Conservation (phyloP, 2,888 invertebrate species). For the Theodoxus fluviatilis region DNA sequence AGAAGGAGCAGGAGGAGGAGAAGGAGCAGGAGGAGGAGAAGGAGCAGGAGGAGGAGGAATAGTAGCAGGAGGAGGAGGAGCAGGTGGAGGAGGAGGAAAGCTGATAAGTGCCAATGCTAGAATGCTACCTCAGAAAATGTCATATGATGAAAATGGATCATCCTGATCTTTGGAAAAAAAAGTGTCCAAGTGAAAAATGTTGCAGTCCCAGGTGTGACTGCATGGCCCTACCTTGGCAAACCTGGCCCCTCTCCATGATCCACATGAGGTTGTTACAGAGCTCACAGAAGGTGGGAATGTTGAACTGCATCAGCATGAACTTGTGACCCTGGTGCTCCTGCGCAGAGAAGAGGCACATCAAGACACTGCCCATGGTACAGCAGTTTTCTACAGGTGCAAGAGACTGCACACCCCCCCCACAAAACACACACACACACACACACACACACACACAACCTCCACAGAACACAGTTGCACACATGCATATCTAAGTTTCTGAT, state of each 20-base stretch:
- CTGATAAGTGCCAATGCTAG: no score
- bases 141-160: no score
- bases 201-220: no score
- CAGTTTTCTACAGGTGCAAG: background rate
- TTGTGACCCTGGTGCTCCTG: constrained; percentile 80
- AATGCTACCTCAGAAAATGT: no score
- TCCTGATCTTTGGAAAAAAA: no score
- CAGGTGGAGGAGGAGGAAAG: no score
- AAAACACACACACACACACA: background rate
- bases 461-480: background rate
- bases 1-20: no score
- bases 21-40: no score
- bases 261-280: constrained; percentile 91
- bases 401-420: background rate
- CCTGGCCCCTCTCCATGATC: constrained; percentile 90
- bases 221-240: constrained; percentile 72
- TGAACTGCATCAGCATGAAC: constrained; percentile 87
- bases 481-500: background rate
- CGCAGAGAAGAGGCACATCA: no score
- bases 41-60: background rate
- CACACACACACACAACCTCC: background rate
- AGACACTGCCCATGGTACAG: background rate
- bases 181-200: no score
- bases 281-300: constrained; percentile 95
- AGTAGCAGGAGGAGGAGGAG: no score